Conservation (phyloP, 1,140 invertebrate genomes). For the Macrobrachium nipponense region DNA sequence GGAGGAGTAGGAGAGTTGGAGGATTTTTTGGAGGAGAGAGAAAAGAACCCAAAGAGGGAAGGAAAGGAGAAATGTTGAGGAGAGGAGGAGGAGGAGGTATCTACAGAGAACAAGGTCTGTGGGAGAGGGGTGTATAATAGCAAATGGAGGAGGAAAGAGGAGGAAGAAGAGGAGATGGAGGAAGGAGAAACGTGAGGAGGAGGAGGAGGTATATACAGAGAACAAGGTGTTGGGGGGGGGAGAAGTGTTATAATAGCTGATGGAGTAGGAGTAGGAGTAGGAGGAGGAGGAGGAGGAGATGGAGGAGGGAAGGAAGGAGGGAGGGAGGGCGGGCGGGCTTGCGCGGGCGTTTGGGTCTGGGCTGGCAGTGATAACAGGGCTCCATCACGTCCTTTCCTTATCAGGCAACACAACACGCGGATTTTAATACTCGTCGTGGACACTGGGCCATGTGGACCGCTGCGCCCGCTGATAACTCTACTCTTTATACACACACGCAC, state of each 20-base stretch:
- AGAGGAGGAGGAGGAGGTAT: neutral
- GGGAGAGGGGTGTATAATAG: too few species aligned
- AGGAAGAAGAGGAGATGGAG: neutral
- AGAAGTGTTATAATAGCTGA: too few species aligned
- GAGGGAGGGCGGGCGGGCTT: neutral
- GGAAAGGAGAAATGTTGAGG: too few species aligned
- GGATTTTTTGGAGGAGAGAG: too few species aligned
- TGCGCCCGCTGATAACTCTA: conserved; percentile 29
- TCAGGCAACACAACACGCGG: conserved; percentile 37
- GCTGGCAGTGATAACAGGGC: conserved; percentile 7
- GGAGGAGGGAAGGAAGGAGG: neutral
- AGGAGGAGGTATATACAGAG: too few species aligned
- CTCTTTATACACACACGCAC: conserved; percentile 13
- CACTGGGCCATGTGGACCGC: conserved; percentile 15
- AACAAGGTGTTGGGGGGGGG: neutral
- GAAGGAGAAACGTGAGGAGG: neutral
- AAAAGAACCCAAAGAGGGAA: too few species aligned
- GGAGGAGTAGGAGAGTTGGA: neutral
- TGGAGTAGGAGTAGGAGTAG: neutral
- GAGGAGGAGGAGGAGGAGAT: neutral
- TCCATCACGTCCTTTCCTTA: conserved; percentile 34
- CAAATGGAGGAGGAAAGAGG: neutral
- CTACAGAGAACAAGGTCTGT: too few species aligned
- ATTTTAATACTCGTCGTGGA: conserved; percentile 37
- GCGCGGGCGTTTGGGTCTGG: conserved; percentile 1